A percentile compares a stretch with the other conserved stretches of the same genome.
Conservation (phyloP, 1,140 invertebrate species). For the Drosophila nigrodunni region DNA sequence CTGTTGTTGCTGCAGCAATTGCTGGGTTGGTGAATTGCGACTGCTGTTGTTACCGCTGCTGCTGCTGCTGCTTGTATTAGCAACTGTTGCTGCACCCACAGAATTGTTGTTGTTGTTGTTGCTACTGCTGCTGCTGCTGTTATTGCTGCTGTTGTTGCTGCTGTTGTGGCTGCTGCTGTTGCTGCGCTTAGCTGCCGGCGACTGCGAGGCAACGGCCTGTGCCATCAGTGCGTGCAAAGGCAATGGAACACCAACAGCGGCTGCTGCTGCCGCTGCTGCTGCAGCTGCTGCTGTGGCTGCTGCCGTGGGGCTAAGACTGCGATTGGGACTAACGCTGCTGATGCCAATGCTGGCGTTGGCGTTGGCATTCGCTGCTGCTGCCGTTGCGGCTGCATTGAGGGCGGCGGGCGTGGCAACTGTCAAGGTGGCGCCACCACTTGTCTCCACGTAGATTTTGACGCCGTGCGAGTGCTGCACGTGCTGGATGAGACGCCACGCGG, state of each 20-base stretch:
- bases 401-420: constrained; percentile 73
- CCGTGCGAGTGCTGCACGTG: constrained; percentile 97
- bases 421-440: constrained; percentile 49
- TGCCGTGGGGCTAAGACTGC: constrained; percentile 37
- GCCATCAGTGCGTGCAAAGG: constrained; percentile 45
- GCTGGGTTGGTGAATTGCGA: constrained; percentile 82
- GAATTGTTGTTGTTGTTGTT: constrained; percentile 39
- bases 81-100: constrained; percentile 41
- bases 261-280: constrained; percentile 26
- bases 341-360: constrained; percentile 1
- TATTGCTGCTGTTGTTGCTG: constrained; percentile 10
- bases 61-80: constrained; percentile 28
- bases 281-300: constrained; percentile 3
- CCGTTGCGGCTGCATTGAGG: constrained; percentile 59
- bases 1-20: constrained; percentile 46
- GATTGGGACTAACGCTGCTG: constrained; percentile 31
- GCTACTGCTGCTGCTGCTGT: constrained; percentile 62
- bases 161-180: constrained; percentile 42
- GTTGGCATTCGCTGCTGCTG: constrained; percentile 15
- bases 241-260: constrained; percentile 29
- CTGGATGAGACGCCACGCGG: constrained; percentile 97
- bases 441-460: constrained; percentile 95
- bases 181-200: constrained; percentile 85
- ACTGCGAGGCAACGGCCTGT: constrained; percentile 31
- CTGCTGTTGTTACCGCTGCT: constrained; percentile 75